phyloP scores from a whole-genome alignment of 1,140 invertebrate species.

The Leucophenga varia region DNA sequence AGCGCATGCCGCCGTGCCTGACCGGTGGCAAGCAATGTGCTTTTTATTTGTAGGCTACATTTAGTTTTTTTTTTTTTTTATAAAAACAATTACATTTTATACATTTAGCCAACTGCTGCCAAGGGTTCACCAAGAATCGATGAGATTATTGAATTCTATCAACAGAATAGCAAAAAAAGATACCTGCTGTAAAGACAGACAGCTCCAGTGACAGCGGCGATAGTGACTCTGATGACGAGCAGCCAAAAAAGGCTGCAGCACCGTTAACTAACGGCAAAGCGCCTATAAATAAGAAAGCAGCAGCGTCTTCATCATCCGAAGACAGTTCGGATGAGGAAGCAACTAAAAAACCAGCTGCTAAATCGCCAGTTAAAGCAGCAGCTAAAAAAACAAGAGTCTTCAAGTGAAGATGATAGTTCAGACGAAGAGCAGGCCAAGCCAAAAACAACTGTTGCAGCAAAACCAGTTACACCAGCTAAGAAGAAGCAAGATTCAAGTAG shows the following conservation, averaged over 20 bases:
- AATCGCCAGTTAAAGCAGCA: conserved; percentile 26
- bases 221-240: conserved; percentile 20
- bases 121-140: conserved; percentile 60
- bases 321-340: conserved; percentile 12
- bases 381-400: conserved; percentile 13
- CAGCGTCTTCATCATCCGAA: background rate
- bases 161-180: conserved; percentile 57
- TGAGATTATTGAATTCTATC: conserved; percentile 59
- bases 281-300: background rate
- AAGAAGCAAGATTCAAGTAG: conserved; percentile 11
- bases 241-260: conserved; percentile 19
- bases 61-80: too few species aligned
- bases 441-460: too few species aligned
- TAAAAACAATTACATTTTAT: too few species aligned
- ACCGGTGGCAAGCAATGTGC: too few species aligned
- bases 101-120: conserved; percentile 45
- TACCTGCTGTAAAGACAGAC: conserved; percentile 35
- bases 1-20: too few species aligned
- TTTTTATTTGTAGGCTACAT: too few species aligned
- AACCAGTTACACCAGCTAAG: conserved; percentile 3
- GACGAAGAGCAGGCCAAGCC: conserved; percentile 24
- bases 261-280: conserved; percentile 5
- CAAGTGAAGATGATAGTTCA: conserved; percentile 29
- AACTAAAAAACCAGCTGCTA: conserved; percentile 18
- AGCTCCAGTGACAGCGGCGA: conserved; percentile 10